Percentiles rank a stretch among this genome's conserved stretches.
These are phyloP conservation scores for Diplodus puntazzo DNA, from an alignment of 2,797 vertebrate genomes.

Conservation along the genomic window DNA sequence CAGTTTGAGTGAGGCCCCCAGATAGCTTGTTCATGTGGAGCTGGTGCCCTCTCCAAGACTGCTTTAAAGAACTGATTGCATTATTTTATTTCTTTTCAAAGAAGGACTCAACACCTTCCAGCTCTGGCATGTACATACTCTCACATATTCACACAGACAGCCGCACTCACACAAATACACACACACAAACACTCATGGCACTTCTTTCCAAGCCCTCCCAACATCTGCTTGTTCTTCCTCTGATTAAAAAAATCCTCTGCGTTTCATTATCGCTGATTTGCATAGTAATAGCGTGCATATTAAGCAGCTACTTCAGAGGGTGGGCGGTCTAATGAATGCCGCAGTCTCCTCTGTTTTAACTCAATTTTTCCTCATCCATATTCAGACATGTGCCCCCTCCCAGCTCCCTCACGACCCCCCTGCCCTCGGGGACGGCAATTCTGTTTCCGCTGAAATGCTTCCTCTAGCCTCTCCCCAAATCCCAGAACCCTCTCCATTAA, in stretches of 20 bases:
- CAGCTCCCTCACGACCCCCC: slow-evolving; percentile 75
- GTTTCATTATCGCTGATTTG: slow-evolving; percentile 94
- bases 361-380: slow-evolving; percentile 98
- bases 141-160: slow-evolving; percentile 56
- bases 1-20: slow-evolving; percentile 74
- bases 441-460: slow-evolving; percentile 92
- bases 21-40: slow-evolving; percentile 61
- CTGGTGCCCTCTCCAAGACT: slow-evolving; percentile 45
- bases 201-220: slow-evolving; percentile 77
- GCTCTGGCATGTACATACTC: slow-evolving; percentile 64
- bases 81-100: slow-evolving; percentile 66
- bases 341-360: slow-evolving; percentile 96
- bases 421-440: slow-evolving; percentile 91
- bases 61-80: slow-evolving; percentile 63
- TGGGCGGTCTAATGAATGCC: slow-evolving; percentile 97
- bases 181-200: slow-evolving; percentile 69
- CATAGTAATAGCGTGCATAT: slow-evolving; percentile 99
- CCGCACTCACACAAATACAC: slow-evolving; percentile 27
- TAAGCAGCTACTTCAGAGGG: slow-evolving; percentile 97
- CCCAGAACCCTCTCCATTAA: slow-evolving; percentile 96
- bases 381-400: slow-evolving; percentile 87
- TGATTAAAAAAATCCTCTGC: slow-evolving; percentile 89
- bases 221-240: slow-evolving; percentile 89
- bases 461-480: slow-evolving; percentile 90
- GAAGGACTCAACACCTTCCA: slow-evolving; percentile 66